Base-by-base conservation (phyloP, 2,888 invertebrate species). In the Perizoma affinitatum region DNA sequence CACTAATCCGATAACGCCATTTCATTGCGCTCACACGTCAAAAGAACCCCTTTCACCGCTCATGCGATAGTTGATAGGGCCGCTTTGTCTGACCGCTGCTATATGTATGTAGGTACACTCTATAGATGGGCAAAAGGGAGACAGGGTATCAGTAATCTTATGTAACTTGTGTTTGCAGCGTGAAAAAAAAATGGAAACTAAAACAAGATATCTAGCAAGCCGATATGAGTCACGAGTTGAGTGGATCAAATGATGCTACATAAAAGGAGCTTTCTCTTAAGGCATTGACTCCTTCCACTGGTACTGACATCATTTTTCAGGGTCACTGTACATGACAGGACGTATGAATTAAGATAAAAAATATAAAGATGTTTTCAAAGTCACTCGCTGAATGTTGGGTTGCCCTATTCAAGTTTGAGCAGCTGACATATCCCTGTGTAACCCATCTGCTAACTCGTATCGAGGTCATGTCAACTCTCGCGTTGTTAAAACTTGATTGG, bases 401-500 rank as follows among this genome's bases (percentile, higher is more conserved):
- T 38, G 38, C 6, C 4, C 4, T 34, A 55, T 34, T 11, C 53
- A 52, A 48, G 53, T 44, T 43, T 43, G 41, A 52, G 47, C 33
- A 49, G 45, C 50, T 58, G 43, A 58, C 48, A 46, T 43, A 10
- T 33, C 46, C 56, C 53, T 50, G 34, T 43, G 40, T 40, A 54
- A 34, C 36, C 35, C 44, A 54, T 45, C 54, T 44, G 46, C 42
- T 35, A 57, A 35, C 48, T 53, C 43, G 35, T 10, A 63, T 49
- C 44, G 49, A 46, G 56, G 59, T 11, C 59, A 60, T 48, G 66
- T 68, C 67, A 68, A 66, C 67, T 67, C 63, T 65, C 67, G 66
- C 67, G 58, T 62, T 72, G 75, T 74, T 68, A 65, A 56, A 60
- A 60, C 59, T 68, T 68, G 73, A 75, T 73, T 72, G 65, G 68